Evolutionary conservation across 2,797 vertebrate genomes (phyloP).

Genomic region (Crenichthys baileyi): DNA sequence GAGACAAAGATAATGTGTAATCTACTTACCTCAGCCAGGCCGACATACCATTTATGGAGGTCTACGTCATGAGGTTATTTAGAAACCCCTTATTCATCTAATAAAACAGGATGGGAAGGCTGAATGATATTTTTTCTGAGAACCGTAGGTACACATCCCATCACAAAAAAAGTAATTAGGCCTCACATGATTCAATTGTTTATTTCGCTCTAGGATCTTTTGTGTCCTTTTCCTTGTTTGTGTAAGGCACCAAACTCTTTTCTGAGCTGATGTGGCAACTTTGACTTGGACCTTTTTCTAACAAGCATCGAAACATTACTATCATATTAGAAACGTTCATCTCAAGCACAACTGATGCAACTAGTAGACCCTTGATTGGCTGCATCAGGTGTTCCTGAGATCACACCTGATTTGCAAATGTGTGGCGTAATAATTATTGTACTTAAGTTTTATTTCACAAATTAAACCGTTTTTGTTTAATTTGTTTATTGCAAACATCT

Average conservation of each 20-base stretch:
- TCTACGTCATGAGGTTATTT: slow-evolving; percentile 70
- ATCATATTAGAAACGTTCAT: not conserved
- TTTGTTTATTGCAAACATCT: not conserved
- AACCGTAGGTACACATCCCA: slow-evolving; percentile 42
- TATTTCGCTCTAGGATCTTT: slow-evolving; percentile 8
- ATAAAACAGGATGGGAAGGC: slow-evolving; percentile 67
- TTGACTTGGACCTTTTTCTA: not conserved
- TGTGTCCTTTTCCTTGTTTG: not conserved
- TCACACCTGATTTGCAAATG: not conserved
- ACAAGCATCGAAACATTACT: not conserved
- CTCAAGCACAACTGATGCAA: not conserved
- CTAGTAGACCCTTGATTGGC: not conserved
- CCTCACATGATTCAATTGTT: slow-evolving; percentile 66
- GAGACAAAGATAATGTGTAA: slow-evolving; percentile 75
- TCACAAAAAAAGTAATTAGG: slow-evolving; percentile 61
- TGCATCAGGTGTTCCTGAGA: not conserved
- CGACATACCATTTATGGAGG: slow-evolving; percentile 70
- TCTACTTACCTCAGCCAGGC: slow-evolving; percentile 69
- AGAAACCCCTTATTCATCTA: slow-evolving; percentile 68
- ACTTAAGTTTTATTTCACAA: not conserved
- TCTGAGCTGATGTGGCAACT: not conserved
- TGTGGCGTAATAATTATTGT: not conserved
- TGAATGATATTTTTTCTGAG: slow-evolving; percentile 57
- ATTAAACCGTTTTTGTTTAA: not conserved
- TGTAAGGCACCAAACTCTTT: not conserved